Evolutionary conservation across 2,797 vertebrate species (phyloP).

Genomic region (Phoebastria nigripes): DNA sequence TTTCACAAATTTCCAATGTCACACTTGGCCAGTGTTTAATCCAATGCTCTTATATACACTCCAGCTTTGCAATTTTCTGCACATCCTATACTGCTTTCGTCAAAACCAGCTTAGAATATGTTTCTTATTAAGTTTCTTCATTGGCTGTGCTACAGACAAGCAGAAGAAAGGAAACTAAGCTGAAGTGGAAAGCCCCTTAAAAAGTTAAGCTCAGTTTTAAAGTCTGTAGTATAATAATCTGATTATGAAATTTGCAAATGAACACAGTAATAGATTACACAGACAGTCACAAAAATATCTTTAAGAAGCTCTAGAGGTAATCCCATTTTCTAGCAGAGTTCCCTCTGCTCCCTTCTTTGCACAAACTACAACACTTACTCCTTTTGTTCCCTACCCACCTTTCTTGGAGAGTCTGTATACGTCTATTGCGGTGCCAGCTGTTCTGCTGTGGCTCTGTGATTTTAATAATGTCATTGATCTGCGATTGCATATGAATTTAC

Average conservation of each 20-base stretch:
- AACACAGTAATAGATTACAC: not conserved
- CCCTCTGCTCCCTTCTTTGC: not conserved
- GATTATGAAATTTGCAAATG: not conserved
- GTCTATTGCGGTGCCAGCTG: rapidly evolving
- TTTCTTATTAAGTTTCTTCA: not conserved
- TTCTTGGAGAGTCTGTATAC: not conserved
- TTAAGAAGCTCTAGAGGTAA: not conserved
- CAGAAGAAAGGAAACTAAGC: not conserved
- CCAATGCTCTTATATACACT: not conserved
- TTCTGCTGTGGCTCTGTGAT: not conserved
- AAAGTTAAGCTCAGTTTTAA: not conserved
- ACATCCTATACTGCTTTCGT: not conserved
- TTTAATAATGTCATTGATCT: not conserved
- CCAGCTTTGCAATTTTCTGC: not conserved
- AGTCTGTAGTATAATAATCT: not conserved
- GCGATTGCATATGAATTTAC: not conserved
- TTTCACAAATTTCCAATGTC: not conserved
- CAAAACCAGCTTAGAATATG: not conserved
- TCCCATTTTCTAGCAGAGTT: not conserved
- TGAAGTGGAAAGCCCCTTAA: not conserved
- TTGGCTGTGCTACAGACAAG: not conserved
- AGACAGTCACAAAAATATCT: not conserved
- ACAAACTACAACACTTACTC: not conserved
- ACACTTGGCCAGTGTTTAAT: not conserved
- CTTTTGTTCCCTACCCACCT: not conserved